Percentiles rank a stretch among this genome's conserved stretches.
These are phyloP conservation scores for Holcopasites calliopsidis DNA, from an alignment of 1,140 invertebrate genomes.

Conservation along the genomic window DNA sequence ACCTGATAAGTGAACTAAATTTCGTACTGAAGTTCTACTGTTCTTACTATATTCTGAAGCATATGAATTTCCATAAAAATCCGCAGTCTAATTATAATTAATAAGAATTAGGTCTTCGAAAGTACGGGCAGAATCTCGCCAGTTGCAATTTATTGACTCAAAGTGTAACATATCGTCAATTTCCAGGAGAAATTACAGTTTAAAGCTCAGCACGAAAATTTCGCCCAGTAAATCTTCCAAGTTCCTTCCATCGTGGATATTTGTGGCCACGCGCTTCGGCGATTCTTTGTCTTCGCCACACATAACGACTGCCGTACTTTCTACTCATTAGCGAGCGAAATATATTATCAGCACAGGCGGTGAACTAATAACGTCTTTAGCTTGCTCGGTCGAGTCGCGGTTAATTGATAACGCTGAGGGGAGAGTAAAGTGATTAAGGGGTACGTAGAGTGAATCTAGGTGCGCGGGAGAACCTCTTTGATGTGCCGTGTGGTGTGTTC, in stretches of 20 bases:
- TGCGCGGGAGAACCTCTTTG: slow-evolving; percentile 3
- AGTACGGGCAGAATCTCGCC: no score
- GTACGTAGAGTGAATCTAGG: slow-evolving; percentile 11
- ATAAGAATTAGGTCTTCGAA: no score
- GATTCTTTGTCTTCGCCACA: not conserved
- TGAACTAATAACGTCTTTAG: slow-evolving; percentile 32
- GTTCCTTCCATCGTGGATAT: not conserved
- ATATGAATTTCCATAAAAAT: no score
- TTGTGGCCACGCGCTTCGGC: not conserved
- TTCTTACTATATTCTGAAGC: no score
- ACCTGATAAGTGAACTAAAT: no score
- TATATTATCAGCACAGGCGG: slow-evolving; percentile 18
- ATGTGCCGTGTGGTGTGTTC: slow-evolving; percentile 7
- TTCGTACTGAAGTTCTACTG: no score
- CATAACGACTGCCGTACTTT: not conserved
- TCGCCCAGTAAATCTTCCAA: not conserved
- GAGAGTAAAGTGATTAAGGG: slow-evolving; percentile 32
- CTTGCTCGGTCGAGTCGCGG: not conserved
- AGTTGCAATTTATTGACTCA: not conserved
- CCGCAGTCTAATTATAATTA: no score
- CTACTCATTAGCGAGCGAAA: slow-evolving; percentile 35
- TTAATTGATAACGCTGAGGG: slow-evolving; percentile 33
- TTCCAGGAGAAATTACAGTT: not conserved
- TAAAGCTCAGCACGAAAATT: not conserved
- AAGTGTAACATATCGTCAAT: not conserved